Conservation (phyloP, 2,888 invertebrate genomes). For the Platerodrilus igneus region DNA sequence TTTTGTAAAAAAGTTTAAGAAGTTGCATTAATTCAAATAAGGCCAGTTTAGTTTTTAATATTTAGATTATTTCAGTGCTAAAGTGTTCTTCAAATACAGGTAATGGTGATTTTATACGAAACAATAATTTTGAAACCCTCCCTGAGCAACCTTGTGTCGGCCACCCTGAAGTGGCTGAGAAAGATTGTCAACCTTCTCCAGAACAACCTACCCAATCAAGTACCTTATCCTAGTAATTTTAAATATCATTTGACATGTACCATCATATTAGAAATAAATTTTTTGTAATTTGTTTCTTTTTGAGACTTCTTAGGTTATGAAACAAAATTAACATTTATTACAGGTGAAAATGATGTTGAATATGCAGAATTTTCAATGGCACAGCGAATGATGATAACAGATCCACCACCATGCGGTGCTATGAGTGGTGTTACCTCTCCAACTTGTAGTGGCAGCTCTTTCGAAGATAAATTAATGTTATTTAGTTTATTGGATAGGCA, state of each 20-base stretch:
- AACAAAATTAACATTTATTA: slow-evolving; percentile 9
- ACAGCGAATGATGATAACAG: slow-evolving; percentile 43
- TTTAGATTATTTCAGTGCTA: slow-evolving; percentile 8
- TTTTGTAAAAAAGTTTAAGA: too few relatives aligned
- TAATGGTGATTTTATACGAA: slow-evolving; percentile 35
- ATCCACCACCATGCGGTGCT: slow-evolving; percentile 33
- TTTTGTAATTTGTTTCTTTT: neutral
- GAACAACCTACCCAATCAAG: too few relatives aligned
- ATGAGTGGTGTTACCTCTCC: slow-evolving; percentile 28
- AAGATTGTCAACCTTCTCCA: slow-evolving; percentile 33
- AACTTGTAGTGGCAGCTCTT: slow-evolving; percentile 24
- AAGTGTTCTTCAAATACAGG: slow-evolving; percentile 27
- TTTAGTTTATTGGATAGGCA: slow-evolving; percentile 54
- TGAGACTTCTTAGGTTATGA: neutral
- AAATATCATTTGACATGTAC: neutral
- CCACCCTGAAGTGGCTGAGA: slow-evolving; percentile 40
- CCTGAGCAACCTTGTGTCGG: slow-evolving; percentile 32
- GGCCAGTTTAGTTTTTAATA: slow-evolving; percentile 13
- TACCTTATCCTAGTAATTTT: neutral
- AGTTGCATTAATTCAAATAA: slow-evolving; percentile 18
- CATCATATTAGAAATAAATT: slow-evolving; percentile 1
- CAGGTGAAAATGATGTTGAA: slow-evolving; percentile 67
- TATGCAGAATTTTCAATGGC: slow-evolving; percentile 55
- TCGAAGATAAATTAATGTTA: slow-evolving; percentile 57
- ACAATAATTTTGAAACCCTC: slow-evolving; percentile 21